phyloP scores from a whole-genome alignment of 2,113 vertebrate genomes.

The rabbit (Oryctolagus cuniculus) region DNA sequence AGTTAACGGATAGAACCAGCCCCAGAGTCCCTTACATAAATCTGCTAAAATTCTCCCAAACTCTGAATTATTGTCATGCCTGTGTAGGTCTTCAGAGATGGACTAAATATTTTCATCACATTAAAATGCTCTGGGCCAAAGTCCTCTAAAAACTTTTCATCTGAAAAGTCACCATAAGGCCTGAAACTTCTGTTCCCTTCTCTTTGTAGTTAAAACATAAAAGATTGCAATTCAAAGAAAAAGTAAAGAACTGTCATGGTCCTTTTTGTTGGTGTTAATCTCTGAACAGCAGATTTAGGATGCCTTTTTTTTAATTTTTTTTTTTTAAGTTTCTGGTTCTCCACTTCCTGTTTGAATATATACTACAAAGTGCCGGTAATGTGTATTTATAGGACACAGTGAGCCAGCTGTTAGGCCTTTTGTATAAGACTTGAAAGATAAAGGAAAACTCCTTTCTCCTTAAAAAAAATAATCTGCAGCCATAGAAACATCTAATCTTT shows the following conservation, averaged over 20 bases:
- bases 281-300: constrained; percentile 66
- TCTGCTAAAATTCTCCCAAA: constrained; percentile 38
- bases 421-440: constrained; percentile 78
- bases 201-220: constrained; percentile 44
- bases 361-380: constrained; percentile 71
- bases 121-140: constrained; percentile 64
- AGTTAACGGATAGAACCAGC: background rate
- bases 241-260: constrained; percentile 44
- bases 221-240: constrained; percentile 77
- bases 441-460: constrained; percentile 61
- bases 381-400: constrained; percentile 80
- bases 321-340: constrained; percentile 68
- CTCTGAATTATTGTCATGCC: constrained; percentile 29
- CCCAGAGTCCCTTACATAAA: constrained; percentile 21
- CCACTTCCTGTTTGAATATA: constrained; percentile 75
- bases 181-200: constrained; percentile 65
- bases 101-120: constrained; percentile 73
- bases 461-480: constrained; percentile 64
- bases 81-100: constrained; percentile 54
- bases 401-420: constrained; percentile 67
- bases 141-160: constrained; percentile 41
- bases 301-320: constrained; percentile 32
- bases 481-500: constrained; percentile 76
- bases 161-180: background rate
- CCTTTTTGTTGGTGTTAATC: constrained; percentile 73